Evolutionary conservation across 2,797 vertebrate species (phyloP).

Genomic region (Tapera naevia): DNA sequence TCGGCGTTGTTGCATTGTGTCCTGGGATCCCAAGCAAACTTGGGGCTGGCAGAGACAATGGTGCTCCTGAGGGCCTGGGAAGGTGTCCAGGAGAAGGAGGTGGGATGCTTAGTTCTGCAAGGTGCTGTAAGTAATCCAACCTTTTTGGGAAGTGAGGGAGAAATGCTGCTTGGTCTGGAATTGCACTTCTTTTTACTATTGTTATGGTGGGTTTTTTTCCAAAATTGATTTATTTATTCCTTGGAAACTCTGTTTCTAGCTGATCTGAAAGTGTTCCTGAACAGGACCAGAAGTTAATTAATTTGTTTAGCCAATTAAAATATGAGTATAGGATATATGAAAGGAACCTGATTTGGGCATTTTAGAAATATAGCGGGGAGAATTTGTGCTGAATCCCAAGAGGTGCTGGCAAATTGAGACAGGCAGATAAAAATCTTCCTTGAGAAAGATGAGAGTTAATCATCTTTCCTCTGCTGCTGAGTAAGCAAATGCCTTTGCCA

Average conservation of each 20-base stretch:
- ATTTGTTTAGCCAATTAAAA: background rate
- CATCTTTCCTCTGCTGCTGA: background rate
- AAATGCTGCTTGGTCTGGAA: background rate
- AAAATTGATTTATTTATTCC: background rate
- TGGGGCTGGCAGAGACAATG: background rate
- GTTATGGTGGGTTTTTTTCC: accelerated
- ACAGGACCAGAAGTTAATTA: background rate
- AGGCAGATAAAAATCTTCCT: background rate
- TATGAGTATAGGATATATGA: background rate
- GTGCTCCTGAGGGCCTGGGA: background rate
- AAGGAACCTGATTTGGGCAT: background rate
- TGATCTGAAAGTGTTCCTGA: background rate
- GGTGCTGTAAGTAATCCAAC: background rate
- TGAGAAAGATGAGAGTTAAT: background rate
- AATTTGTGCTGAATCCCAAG: background rate
- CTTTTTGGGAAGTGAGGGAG: background rate
- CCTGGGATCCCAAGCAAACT: accelerated
- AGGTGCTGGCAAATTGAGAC: background rate
- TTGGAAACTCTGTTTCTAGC: background rate
- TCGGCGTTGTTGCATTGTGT: accelerated
- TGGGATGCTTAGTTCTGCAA: background rate
- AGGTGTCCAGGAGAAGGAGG: too few relatives aligned
- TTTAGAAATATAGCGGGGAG: background rate
- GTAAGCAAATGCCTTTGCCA: background rate
- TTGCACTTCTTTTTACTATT: background rate